These are phyloP conservation scores for Dinothrombium tinctorium DNA, from an alignment of 1,140 invertebrate genomes.

Conservation along the genomic window DNA sequence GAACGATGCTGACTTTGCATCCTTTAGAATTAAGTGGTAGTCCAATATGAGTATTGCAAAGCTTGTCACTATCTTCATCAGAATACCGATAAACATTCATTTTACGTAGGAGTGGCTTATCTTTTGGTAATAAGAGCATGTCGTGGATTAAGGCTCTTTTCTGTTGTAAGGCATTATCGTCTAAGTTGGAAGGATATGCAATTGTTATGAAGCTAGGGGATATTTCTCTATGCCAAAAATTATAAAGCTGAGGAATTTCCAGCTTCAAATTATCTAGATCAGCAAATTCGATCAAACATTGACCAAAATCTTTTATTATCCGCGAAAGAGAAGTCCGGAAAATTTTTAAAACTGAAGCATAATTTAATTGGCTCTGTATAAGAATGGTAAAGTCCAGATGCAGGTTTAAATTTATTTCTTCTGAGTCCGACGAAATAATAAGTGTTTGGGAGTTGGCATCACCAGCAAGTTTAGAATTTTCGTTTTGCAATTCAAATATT, in stretches of 20 bases:
- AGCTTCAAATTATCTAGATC: background rate
- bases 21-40: constrained; percentile 18
- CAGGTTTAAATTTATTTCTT: background rate
- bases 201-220: background rate
- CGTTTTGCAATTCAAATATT: no score
- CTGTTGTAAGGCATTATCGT: constrained; percentile 24
- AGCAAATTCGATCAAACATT: background rate
- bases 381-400: background rate
- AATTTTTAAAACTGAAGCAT: background rate
- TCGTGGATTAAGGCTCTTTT: constrained; percentile 35
- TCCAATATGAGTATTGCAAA: constrained; percentile 47
- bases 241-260: constrained; percentile 2
- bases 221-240: background rate
- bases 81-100: constrained; percentile 37
- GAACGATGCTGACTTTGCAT: constrained; percentile 30
- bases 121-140: constrained; percentile 35
- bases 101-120: constrained; percentile 40
- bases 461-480: background rate
- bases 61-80: constrained; percentile 25
- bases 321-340: background rate
- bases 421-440: background rate
- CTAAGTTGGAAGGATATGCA: background rate
- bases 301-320: background rate
- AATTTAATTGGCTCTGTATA: background rate
- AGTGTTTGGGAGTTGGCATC: background rate